A percentile compares a stretch with the other conserved stretches of the same genome.
Conservation (phyloP, 2,113 vertebrate genomes). For the Triplophysa siluroides region DNA sequence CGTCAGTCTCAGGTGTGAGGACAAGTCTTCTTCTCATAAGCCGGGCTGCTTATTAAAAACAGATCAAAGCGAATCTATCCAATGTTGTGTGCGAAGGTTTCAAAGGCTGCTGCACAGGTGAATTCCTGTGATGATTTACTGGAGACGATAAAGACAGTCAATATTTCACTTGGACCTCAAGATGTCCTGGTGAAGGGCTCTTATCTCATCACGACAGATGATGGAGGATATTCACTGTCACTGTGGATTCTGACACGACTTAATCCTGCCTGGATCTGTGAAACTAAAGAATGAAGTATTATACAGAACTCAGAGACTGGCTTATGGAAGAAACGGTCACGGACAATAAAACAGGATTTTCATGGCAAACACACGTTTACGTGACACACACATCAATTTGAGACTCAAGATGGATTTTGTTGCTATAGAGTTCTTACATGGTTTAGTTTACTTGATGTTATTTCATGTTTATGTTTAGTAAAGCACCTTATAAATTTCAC, state of each 20-base stretch:
- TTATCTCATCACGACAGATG: background rate
- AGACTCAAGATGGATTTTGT: too few relatives aligned
- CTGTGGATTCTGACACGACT: conserved; percentile 11
- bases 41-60: conserved; percentile 75
- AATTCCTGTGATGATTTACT: conserved; percentile 73
- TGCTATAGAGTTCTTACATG: too few relatives aligned
- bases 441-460: too few relatives aligned
- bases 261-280: background rate
- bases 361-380: too few relatives aligned
- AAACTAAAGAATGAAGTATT: background rate
- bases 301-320: background rate
- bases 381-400: too few relatives aligned
- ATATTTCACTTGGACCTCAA: conserved; percentile 68
- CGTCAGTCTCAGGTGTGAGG: conserved; percentile 67
- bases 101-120: conserved; percentile 69
- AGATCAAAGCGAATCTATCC: conserved; percentile 71
- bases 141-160: conserved; percentile 71
- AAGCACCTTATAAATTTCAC: too few relatives aligned
- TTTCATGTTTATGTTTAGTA: too few relatives aligned
- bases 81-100: conserved; percentile 64
- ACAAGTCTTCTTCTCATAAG: conserved; percentile 67
- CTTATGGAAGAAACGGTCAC: background rate
- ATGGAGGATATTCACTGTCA: background rate
- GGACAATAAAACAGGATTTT: too few relatives aligned
- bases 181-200: conserved; percentile 42